Percentiles rank a stretch among this genome's conserved stretches.
phyloP scores from a whole-genome alignment of 1,140 invertebrate species.

The Drosophila repleta region DNA sequence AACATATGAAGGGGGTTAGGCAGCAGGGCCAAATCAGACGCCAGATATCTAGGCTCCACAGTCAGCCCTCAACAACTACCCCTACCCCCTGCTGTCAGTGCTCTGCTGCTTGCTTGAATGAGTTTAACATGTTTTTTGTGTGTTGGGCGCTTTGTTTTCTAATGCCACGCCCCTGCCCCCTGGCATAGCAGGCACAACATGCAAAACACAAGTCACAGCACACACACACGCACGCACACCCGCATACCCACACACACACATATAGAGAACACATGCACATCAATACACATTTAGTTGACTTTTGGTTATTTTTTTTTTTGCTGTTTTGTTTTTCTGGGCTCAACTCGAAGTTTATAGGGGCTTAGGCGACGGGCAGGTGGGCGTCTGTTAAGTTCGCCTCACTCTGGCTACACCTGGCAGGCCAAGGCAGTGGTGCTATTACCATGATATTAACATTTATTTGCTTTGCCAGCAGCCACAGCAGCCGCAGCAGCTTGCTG shows the following conservation, averaged over 20 bases:
- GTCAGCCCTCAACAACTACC: background rate
- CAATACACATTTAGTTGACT: slow-evolving; percentile 54
- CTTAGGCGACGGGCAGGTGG: background rate
- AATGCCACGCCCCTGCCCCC: slow-evolving; percentile 20
- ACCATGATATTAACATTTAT: slow-evolving; percentile 81
- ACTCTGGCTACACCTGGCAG: slow-evolving; percentile 61
- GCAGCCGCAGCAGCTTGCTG: background rate
- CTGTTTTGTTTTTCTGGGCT: slow-evolving; percentile 16
- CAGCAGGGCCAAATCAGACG: background rate
- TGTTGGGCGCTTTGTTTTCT: slow-evolving; percentile 46
- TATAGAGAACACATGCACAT: slow-evolving; percentile 29
- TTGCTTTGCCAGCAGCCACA: slow-evolving; percentile 55
- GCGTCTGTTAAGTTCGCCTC: slow-evolving; percentile 4
- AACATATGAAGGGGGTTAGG: slow-evolving; percentile 14
- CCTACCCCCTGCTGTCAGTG: background rate
- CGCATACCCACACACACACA: slow-evolving; percentile 1
- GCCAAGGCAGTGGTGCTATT: slow-evolving; percentile 60
- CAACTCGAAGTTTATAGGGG: slow-evolving; percentile 13
- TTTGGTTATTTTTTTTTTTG: slow-evolving; percentile 41
- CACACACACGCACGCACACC: slow-evolving; percentile 10
- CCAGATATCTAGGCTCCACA: background rate
- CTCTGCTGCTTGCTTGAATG: slow-evolving; percentile 47
- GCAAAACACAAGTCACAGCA: slow-evolving; percentile 51
- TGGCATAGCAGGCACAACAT: slow-evolving; percentile 44
- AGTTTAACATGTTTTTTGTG: slow-evolving; percentile 68